These are phyloP conservation scores for Petaurus breviceps DNA, from an alignment of 2,113 vertebrate genomes.

Conservation along the genomic window DNA sequence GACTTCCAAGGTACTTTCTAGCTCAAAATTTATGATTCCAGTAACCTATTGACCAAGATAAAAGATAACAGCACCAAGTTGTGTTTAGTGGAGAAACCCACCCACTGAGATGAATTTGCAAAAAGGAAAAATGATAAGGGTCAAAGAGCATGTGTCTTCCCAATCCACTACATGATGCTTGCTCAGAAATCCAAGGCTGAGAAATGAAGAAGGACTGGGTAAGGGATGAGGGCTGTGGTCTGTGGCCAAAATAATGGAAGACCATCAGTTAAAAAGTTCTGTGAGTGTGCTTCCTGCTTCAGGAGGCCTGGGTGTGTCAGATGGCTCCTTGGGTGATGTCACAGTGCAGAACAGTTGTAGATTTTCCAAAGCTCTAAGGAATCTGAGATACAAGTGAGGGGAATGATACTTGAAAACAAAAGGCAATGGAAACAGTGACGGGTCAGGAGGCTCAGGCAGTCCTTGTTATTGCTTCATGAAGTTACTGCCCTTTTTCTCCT, in stretches of 20 bases:
- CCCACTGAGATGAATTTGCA: background rate
- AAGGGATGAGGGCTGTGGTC: background rate
- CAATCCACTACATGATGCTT: background rate
- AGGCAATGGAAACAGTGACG: conserved; percentile 78
- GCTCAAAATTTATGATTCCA: background rate
- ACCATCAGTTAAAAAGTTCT: conserved; percentile 24
- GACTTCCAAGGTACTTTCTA: background rate
- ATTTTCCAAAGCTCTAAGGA: conserved; percentile 76
- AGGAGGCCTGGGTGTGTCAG: conserved; percentile 52
- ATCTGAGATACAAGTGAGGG: conserved; percentile 75
- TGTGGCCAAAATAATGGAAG: background rate
- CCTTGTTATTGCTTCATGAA: conserved; percentile 75
- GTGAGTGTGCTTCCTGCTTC: background rate
- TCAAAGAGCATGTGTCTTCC: background rate
- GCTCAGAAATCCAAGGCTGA: background rate
- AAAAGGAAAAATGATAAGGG: background rate
- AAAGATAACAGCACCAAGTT: background rate
- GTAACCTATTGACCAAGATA: background rate
- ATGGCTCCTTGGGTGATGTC: conserved; percentile 67
- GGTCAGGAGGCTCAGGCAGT: conserved; percentile 75
- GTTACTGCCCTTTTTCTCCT: conserved; percentile 65
- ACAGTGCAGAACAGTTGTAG: conserved; percentile 68
- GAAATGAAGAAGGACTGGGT: background rate
- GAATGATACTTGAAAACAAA: conserved; percentile 79
- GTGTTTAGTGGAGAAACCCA: background rate